Evolutionary conservation across 2,888 invertebrate genomes (phyloP), one percentile per base, ranked within the genome.

Genomic region (Biston stratarius): DNA sequence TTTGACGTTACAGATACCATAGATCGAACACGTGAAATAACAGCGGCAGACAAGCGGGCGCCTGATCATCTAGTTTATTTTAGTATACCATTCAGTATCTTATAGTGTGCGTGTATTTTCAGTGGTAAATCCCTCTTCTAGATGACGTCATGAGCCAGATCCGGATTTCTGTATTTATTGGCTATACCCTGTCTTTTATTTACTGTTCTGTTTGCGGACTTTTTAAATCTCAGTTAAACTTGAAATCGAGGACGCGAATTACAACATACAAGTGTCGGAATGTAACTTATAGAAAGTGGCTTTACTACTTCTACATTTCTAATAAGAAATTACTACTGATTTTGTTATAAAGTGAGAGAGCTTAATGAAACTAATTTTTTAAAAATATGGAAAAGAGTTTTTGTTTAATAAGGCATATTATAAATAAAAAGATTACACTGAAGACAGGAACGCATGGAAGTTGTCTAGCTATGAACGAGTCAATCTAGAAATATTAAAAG

Each of bases 31-130:
- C 74, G 74, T 79, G 72, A 57, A 74, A 75, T 72, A 76, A 77
- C 69, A 78, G 63, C 70, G 73, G 67, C 73, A 83, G 84, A 83
- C 83, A 65, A 67, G 62, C 78, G 64, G 84, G 79, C 84, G 83
- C 82, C 81, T 73, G 70, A 56, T 67, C 55, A 48, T 51, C 49
- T 55, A 45, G 14, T 67, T 57, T 67, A 67, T 69, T 71, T 71
- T 61, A 56, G 63, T 62, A 45, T 49, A 40, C 58, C 40, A 36
- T 45, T 10, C 42, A n/a, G 42, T 24, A 36, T 48, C n/a, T 56
- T 42, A 7, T 45, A 53, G 48, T 14, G 44, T 24, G 12, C 52
- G 14, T 65, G 42, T 9, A 15, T 61, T 52, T 47, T 66, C 49
- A 53, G 24, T 44, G 24, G 61, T 66, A 49, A 49, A 51, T 56